Evolutionary conservation across 1,140 invertebrate species (phyloP).

Genomic region (Drosophila quadrilineata): DNA sequence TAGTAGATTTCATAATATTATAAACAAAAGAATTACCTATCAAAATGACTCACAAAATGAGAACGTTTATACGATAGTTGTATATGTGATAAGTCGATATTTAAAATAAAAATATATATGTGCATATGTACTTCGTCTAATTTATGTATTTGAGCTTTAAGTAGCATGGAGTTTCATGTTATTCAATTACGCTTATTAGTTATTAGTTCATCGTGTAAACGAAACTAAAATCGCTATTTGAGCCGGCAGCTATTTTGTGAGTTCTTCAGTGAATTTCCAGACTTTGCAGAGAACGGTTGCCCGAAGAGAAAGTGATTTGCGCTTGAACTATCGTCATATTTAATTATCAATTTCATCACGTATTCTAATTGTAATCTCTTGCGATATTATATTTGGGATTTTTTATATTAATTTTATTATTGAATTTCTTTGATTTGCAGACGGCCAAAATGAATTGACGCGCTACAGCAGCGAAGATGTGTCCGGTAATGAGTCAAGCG

Average conservation of each 20-base stretch:
- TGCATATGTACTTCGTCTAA: too few species aligned
- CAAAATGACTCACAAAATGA: too few species aligned
- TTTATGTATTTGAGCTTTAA: too few species aligned
- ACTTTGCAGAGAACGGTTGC: constrained; percentile 10
- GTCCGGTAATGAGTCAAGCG: constrained; percentile 80
- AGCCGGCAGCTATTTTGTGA: not conserved
- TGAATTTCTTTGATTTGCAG: constrained; percentile 32
- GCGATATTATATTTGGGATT: not conserved
- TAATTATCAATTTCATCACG: not conserved
- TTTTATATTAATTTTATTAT: not conserved
- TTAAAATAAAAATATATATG: too few species aligned
- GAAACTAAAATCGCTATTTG: too few species aligned
- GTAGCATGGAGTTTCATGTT: too few species aligned
- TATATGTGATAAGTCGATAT: too few species aligned
- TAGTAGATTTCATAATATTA: too few species aligned
- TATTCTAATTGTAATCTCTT: not conserved
- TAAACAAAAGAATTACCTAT: too few species aligned
- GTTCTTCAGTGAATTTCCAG: constrained; percentile 3
- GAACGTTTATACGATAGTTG: too few species aligned
- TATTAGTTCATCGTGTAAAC: too few species aligned
- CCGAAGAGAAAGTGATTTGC: not conserved
- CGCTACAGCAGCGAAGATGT: constrained; percentile 81
- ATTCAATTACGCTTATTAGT: too few species aligned
- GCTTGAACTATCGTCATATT: not conserved
- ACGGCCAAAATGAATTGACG: constrained; percentile 77